Evolutionary conservation across 2,797 vertebrate species (phyloP).

Genomic region (Oophaga sylvatica): DNA sequence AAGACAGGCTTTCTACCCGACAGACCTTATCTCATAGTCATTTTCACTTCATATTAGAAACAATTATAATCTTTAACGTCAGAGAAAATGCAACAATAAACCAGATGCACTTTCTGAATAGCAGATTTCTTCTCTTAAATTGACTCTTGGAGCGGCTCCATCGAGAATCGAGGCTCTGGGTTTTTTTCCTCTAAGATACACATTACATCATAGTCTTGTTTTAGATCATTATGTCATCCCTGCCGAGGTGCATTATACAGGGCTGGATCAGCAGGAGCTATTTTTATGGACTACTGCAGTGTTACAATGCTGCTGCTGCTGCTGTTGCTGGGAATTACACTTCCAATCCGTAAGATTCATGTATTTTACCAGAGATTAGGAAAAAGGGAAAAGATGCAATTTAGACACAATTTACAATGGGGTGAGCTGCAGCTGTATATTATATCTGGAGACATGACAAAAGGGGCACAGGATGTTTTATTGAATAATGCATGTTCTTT

Average conservation of each 20-base stretch:
- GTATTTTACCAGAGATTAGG: conserved; percentile 73
- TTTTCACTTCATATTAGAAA: not conserved
- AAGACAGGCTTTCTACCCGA: not conserved
- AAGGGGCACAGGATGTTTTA: not conserved
- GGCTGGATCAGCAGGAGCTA: conserved; percentile 77
- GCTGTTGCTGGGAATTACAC: conserved; percentile 72
- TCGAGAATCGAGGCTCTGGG: conserved; percentile 76
- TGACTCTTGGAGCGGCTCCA: conserved; percentile 71
- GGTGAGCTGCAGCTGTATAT: not conserved
- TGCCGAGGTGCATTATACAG: conserved; percentile 80
- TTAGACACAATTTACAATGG: conserved; percentile 66
- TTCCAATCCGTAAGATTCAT: conserved; percentile 79
- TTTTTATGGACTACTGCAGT: conserved; percentile 79
- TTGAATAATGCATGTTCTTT: not conserved
- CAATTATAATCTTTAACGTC: conserved; percentile 50
- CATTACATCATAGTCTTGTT: conserved; percentile 84
- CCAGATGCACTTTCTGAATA: conserved; percentile 42
- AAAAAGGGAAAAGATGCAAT: conserved; percentile 70
- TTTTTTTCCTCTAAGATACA: conserved; percentile 70
- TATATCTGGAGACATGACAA: not conserved
- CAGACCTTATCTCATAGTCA: conserved; percentile 17
- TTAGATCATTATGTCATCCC: conserved; percentile 85
- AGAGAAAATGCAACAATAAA: conserved; percentile 37
- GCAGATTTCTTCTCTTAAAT: conserved; percentile 70
- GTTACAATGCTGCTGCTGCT: conserved; percentile 77